Evolutionary conservation across 2,888 invertebrate genomes (phyloP).

Genomic region (Leucoptera coffeella): DNA sequence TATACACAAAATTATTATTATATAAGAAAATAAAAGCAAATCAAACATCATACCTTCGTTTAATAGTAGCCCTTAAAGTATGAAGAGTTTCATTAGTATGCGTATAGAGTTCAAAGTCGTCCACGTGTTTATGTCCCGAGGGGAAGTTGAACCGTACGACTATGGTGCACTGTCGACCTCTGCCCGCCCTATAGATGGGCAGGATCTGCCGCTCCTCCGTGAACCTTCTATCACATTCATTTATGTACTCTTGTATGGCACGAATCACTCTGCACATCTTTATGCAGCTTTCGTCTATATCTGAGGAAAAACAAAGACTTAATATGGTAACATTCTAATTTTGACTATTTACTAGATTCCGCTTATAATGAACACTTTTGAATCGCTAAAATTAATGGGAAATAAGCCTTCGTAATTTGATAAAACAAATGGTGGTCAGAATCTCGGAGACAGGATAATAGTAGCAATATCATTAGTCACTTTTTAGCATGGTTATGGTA

Average conservation of each 20-base stretch:
- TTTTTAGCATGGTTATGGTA: no score
- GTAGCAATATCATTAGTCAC: no score
- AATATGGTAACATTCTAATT: no score
- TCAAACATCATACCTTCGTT: slow-evolving; percentile 44
- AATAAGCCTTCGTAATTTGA: neutral
- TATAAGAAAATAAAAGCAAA: neutral
- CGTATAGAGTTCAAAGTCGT: slow-evolving; percentile 87
- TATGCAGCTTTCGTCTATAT: slow-evolving; percentile 33
- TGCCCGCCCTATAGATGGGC: slow-evolving; percentile 83
- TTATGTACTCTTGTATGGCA: slow-evolving; percentile 91
- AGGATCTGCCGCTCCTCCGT: slow-evolving; percentile 83
- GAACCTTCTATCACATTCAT: slow-evolving; percentile 88
- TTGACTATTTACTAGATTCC: no score
- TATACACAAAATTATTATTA: no score
- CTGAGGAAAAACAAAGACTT: no score
- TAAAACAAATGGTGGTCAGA: neutral
- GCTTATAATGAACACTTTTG: no score
- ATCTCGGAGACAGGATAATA: neutral
- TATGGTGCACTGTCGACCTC: slow-evolving; percentile 84
- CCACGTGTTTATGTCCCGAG: slow-evolving; percentile 79
- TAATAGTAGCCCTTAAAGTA: slow-evolving; percentile 72
- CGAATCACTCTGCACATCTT: slow-evolving; percentile 90
- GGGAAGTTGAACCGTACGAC: slow-evolving; percentile 75
- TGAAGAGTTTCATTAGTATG: slow-evolving; percentile 93
- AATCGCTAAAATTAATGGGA: no score